These are phyloP conservation scores for Acleris cristana DNA, from an alignment of 2,888 invertebrate species.

Conservation along the genomic window DNA sequence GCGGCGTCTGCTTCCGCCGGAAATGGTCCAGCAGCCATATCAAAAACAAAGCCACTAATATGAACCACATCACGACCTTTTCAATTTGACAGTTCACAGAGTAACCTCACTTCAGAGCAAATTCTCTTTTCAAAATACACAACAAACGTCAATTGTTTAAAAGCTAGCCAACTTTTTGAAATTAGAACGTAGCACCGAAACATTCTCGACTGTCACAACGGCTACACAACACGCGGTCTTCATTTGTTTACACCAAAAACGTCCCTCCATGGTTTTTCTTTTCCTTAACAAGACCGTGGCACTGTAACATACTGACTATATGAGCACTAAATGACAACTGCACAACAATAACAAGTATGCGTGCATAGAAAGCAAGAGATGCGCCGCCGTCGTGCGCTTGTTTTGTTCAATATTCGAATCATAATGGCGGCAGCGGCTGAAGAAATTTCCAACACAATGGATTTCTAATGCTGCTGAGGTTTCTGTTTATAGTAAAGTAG, in stretches of 20 bases:
- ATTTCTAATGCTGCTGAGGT: constrained; percentile 30
- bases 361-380: constrained; percentile 60
- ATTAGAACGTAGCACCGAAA: constrained; percentile 8
- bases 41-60: constrained; percentile 70
- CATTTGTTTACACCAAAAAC: constrained; percentile 15
- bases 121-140: background rate
- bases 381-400: constrained; percentile 34
- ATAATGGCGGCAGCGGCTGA: constrained; percentile 35
- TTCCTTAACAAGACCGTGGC: constrained; percentile 10
- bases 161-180: constrained; percentile 10
- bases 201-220: background rate
- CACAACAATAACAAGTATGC: constrained; percentile 45
- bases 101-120: constrained; percentile 34
- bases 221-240: background rate
- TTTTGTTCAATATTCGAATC: constrained; percentile 34
- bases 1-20: constrained; percentile 72
- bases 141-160: constrained; percentile 5
- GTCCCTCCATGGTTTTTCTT: background rate
- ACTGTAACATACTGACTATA: constrained; percentile 34
- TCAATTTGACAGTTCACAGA: constrained; percentile 49
- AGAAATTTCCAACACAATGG: constrained; percentile 36
- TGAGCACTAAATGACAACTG: constrained; percentile 42
- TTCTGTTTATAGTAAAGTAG: constrained; percentile 16
- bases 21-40: constrained; percentile 74
- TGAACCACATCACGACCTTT: constrained; percentile 69